Evolutionary conservation across 1,140 invertebrate species (phyloP).

Genomic region (Tribolium castaneum): DNA sequence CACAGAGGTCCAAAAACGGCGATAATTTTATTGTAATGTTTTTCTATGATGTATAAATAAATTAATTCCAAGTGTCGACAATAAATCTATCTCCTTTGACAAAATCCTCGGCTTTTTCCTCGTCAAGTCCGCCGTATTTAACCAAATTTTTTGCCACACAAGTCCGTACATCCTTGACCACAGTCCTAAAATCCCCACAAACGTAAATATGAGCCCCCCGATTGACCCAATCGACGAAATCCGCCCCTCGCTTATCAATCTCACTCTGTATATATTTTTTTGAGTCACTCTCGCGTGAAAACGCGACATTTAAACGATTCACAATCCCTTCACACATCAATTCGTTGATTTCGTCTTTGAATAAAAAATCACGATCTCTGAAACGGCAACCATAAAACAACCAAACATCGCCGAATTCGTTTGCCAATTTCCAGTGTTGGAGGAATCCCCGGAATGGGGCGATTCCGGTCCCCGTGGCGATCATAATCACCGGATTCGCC

Average conservation of each 20-base stretch:
- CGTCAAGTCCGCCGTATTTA: slow-evolving; percentile 61
- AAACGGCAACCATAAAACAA: slow-evolving; percentile 84
- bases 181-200: slow-evolving; percentile 82
- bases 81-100: slow-evolving; percentile 66
- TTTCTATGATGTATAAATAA: not conserved
- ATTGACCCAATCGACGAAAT: slow-evolving; percentile 70
- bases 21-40: slow-evolving; percentile 15
- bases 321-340: slow-evolving; percentile 67
- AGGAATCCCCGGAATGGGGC: slow-evolving; percentile 82
- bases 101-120: slow-evolving; percentile 62
- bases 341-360: slow-evolving; percentile 68
- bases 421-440: slow-evolving; percentile 65
- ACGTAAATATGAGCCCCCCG: slow-evolving; percentile 74
- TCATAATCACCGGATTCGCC: slow-evolving; percentile 75
- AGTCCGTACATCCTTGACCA: slow-evolving; percentile 76
- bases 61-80: slow-evolving; percentile 67
- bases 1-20: not conserved
- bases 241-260: slow-evolving; percentile 67
- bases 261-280: slow-evolving; percentile 73
- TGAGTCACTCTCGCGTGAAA: slow-evolving; percentile 72
- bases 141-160: slow-evolving; percentile 69
- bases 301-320: slow-evolving; percentile 70
- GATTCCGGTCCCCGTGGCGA: slow-evolving; percentile 86
- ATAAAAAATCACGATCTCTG: slow-evolving; percentile 73
- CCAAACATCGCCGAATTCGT: slow-evolving; percentile 65